Conservation (phyloP, 2,888 invertebrate species). For the Drosophila meridiana region DNA sequence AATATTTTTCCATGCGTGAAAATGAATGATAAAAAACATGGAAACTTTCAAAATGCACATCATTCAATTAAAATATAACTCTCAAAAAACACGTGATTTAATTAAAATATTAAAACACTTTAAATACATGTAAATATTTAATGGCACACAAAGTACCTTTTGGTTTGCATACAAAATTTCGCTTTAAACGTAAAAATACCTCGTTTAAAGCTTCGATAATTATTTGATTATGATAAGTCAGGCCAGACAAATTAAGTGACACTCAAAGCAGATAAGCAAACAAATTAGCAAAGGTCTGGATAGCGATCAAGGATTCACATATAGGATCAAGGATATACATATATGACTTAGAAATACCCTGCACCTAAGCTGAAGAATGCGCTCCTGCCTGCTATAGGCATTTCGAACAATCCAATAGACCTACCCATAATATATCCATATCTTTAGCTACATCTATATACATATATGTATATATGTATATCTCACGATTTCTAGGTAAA, state of each 20-base stretch:
- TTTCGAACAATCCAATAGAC: too few relatives aligned
- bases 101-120: not conserved
- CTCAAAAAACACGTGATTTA: not conserved
- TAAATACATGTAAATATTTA: not conserved
- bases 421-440: too few relatives aligned
- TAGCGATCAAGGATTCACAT: not conserved
- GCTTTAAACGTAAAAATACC: not conserved
- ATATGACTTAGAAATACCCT: not conserved
- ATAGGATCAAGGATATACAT: not conserved
- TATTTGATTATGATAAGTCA: not conserved
- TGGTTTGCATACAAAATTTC: not conserved
- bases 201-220: not conserved
- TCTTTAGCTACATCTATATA: too few relatives aligned
- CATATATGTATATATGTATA: too few relatives aligned
- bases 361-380: too few relatives aligned
- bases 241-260: not conserved
- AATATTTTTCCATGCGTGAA: not conserved
- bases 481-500: not conserved
- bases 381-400: too few relatives aligned
- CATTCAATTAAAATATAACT: not conserved
- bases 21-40: not conserved
- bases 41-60: not conserved
- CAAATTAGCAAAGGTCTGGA: not conserved
- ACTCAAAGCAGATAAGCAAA: not conserved
- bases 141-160: not conserved